Conservation (phyloP, 2,113 vertebrate genomes). For the Psammodynastes pulverulentus region DNA sequence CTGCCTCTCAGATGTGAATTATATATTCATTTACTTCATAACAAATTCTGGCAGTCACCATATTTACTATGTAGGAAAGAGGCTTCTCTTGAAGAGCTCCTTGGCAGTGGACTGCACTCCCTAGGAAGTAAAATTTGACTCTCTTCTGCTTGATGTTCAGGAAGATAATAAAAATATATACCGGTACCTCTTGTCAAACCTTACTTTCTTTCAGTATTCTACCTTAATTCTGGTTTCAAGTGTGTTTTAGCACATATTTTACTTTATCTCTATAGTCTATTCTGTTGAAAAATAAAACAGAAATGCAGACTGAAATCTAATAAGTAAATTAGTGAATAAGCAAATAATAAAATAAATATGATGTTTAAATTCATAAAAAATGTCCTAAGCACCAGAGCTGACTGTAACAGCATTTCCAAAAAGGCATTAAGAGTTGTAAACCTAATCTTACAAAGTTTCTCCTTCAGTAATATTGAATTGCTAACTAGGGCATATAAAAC, state of each 20-base stretch:
- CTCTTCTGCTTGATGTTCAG: neutral
- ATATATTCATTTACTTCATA: neutral
- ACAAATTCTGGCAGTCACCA: neutral
- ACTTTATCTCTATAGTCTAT: neutral
- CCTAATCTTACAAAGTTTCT: no score
- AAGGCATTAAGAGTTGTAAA: no score
- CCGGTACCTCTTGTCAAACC: neutral
- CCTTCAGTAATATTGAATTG: no score
- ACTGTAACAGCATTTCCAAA: no score
- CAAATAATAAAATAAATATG: neutral
- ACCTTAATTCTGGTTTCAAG: neutral
- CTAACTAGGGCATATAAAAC: no score
- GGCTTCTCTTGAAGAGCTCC: neutral
- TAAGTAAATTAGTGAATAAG: neutral
- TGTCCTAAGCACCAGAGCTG: no score
- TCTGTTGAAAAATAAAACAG: neutral
- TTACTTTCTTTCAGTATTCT: neutral
- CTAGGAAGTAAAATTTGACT: neutral
- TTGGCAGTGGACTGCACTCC: neutral
- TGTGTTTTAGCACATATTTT: neutral
- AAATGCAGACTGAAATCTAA: neutral
- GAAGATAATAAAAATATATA: neutral
- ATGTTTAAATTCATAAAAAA: conserved; percentile 10
- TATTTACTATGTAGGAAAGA: neutral
- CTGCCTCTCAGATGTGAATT: neutral